Evolutionary conservation across 1,140 invertebrate genomes (phyloP), one percentile per base, ranked within the genome.

Genomic region (Artemia franciscana): DNA sequence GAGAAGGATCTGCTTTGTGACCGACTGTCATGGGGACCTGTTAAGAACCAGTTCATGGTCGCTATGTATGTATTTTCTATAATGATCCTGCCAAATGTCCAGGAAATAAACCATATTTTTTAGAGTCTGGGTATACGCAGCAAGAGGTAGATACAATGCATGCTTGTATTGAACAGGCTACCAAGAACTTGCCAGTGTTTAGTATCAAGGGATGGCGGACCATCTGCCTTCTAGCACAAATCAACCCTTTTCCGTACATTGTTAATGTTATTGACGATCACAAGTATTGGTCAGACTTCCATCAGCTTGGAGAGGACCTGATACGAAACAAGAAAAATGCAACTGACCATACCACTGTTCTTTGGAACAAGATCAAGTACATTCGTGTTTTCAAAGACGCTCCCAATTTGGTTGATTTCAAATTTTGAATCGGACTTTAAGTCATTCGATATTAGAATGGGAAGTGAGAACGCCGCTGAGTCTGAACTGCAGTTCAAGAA

Each of bases 101-200:
- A 60, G 25, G 25, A 24, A 12, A 27, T 26, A 15, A 25, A 26
- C 59, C 59, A 60, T 24, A 26, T 15, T 60, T 60, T 28, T 60
- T 60, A 5, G 59, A 60, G 21, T 23, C 25, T n/a, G 59, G 59
- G 12, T 23, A 58, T 24, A 58, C 12, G 12, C 5, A 58, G 21
- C 5, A 7, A 23, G 57, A 58, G 57, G 5, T 12, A 15, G 57
- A 58, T 24, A 7, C 24, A n/a, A 60, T 60, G n/a, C 59, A 60
- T 21, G n/a, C 59, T 21, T 23, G n/a, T 9, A 60, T 60, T 60
- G 59, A 60, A 25, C n/a, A 27, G 26, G 15, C n/a, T 15, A 24
- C 59, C 25, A 60, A 60, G 12, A 24, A 60, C 25, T 5, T 60
- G 25, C 24, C 59, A 26, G 59, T 60, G n/a, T 26, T 26, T 28